Evolutionary conservation across 30 jellyfish, hydroid and myxozoan genomes (phyloP).

Genomic region (Turritopsis rubra): DNA sequence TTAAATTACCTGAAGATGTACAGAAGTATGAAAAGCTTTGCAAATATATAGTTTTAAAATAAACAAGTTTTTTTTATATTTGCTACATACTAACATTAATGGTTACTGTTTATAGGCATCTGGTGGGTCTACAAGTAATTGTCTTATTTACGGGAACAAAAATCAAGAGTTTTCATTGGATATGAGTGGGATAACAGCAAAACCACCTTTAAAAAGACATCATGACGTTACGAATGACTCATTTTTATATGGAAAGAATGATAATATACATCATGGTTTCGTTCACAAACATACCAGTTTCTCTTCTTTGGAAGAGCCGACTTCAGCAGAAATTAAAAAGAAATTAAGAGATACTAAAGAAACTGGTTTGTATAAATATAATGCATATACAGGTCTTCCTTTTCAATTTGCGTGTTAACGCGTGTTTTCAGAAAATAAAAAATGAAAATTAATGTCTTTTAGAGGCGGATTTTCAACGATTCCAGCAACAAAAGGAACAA

Average conservation of each 20-base stretch:
- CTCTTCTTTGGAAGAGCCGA: constrained; percentile 5
- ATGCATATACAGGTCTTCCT: too few relatives aligned
- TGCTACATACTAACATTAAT: too few relatives aligned
- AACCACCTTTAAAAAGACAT: background rate
- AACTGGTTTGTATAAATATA: constrained; percentile 33
- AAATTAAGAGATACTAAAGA: constrained; percentile 49
- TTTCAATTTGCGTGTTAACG: background rate
- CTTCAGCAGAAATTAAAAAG: constrained; percentile 64
- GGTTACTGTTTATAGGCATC: too few relatives aligned
- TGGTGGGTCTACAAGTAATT: constrained; percentile 55
- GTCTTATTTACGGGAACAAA: constrained; percentile 45
- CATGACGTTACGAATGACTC: constrained; percentile 7
- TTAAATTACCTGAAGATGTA: too few relatives aligned
- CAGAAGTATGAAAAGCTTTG: too few relatives aligned
- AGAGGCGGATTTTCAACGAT: constrained; percentile 7
- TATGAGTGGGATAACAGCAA: background rate
- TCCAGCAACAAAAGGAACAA: constrained; percentile 33
- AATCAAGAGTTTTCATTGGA: constrained; percentile 34
- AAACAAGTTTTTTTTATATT: too few relatives aligned
- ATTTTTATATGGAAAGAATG: background rate
- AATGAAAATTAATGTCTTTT: background rate
- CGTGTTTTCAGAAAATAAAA: background rate
- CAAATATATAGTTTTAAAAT: too few relatives aligned
- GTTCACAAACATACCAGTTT: background rate
- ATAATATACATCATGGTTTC: background rate